A percentile compares a stretch with the other conserved stretches of the same genome.
Conservation (phyloP, 2,797 vertebrate genomes). For the Typhlichthys eigenmanni region DNA sequence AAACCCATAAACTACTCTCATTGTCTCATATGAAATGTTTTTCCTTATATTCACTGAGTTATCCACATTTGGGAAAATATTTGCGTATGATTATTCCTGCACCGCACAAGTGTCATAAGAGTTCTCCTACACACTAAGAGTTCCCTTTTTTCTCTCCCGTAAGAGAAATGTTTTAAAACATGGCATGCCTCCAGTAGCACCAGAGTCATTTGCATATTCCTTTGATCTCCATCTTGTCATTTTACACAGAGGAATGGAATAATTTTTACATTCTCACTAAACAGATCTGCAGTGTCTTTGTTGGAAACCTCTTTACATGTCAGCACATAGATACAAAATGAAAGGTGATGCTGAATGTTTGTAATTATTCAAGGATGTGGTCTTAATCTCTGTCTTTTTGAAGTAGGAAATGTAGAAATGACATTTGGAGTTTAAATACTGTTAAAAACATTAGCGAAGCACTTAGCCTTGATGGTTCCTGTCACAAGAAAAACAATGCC, state of each 20-base stretch:
- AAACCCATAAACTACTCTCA: conserved; percentile 26
- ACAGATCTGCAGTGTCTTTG: conserved; percentile 69
- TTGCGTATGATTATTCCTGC: conserved; percentile 37
- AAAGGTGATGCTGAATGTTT: conserved; percentile 71
- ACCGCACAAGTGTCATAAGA: conserved; percentile 36
- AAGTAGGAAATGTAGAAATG: conserved; percentile 70
- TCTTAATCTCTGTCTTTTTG: conserved; percentile 71
- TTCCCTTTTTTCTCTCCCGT: conserved; percentile 37
- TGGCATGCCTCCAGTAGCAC: conserved; percentile 52
- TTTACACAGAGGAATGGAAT: conserved; percentile 52
- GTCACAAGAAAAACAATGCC: conserved; percentile 70
- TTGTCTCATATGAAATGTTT: conserved; percentile 22
- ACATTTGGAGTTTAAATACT: conserved; percentile 77
- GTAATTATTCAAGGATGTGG: conserved; percentile 70
- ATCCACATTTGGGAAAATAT: conserved; percentile 27
- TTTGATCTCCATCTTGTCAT: conserved; percentile 66
- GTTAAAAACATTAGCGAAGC: conserved; percentile 68
- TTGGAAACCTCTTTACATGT: conserved; percentile 69
- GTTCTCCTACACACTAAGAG: conserved; percentile 15
- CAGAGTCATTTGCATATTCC: conserved; percentile 37
- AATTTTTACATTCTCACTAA: conserved; percentile 56
- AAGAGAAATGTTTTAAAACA: conserved; percentile 41
- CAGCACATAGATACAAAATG: conserved; percentile 71
- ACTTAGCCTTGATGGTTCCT: conserved; percentile 69
- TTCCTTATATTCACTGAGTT: conserved; percentile 32